Evolutionary conservation across 2,113 vertebrate species (phyloP).

Genomic region (Cinclus mexicanus): DNA sequence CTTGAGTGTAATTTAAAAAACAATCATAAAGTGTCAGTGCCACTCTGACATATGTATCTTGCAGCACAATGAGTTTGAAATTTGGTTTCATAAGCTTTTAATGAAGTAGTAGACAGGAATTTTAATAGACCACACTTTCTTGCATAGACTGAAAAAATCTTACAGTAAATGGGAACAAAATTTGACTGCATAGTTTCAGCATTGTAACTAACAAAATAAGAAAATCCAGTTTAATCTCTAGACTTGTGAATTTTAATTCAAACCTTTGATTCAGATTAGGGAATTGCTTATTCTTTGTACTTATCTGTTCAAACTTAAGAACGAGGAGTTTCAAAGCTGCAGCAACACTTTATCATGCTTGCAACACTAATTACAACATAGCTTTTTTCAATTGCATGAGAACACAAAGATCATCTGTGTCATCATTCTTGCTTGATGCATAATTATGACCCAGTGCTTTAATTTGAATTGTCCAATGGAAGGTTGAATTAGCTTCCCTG

Average conservation of each 20-base stretch:
- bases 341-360: background rate
- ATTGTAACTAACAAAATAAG: background rate
- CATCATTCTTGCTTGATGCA: slow-evolving; percentile 17
- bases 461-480: slow-evolving; percentile 50
- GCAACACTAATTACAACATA: slow-evolving; percentile 7
- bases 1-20: slow-evolving; percentile 8
- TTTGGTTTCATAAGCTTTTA: slow-evolving; percentile 27
- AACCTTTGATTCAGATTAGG: background rate
- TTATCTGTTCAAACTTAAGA: background rate
- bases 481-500: slow-evolving; percentile 57
- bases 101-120: slow-evolving; percentile 29
- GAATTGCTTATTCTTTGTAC: slow-evolving; percentile 5
- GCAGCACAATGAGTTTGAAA: slow-evolving; percentile 7
- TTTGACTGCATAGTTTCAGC: background rate
- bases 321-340: background rate
- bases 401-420: slow-evolving; percentile 27
- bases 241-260: slow-evolving; percentile 7
- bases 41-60: background rate
- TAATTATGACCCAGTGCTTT: slow-evolving; percentile 45
- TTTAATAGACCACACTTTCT: background rate
- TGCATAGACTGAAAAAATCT: background rate
- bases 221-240: background rate
- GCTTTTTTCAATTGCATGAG: slow-evolving; percentile 9
- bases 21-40: slow-evolving; percentile 20
- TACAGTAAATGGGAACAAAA: background rate